Evolutionary conservation across 2,888 invertebrate species (phyloP), one percentile per base, ranked within the genome.

Genomic region (Serrognathus titanus): DNA sequence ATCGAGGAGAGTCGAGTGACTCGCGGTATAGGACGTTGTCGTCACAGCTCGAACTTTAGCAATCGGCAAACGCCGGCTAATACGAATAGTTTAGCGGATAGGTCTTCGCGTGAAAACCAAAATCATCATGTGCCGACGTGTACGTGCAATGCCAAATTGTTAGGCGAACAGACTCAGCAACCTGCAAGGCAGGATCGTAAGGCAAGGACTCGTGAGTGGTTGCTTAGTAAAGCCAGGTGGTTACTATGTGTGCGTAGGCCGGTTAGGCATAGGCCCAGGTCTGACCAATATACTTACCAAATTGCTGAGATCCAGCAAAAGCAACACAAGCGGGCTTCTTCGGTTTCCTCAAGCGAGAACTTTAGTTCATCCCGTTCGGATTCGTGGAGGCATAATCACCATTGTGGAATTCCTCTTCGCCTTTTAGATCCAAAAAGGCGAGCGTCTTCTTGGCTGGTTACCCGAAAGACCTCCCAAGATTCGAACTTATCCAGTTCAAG

Each of bases 1-100:
- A 94, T 97, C 68, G 97, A 97, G 76, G 97, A 95, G 78, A 92
- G 93, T 38, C 82, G 94, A 48, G 94, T 95, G 9, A 92, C 92
- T 3, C 82, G 92, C 58, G 92, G 92, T 54, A 92, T 93, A 69
- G 93, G 92, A 10, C 83, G 92, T 61, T 92, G 93, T 73, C 80
- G 92, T 11, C 92, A 92, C 78, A 90, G 90, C 66, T 90, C 90
- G 61, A 92, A 92, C 78, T 92, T 92, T 77, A 91, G 91, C 75
- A 92, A 92, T 78, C 81, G 92, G 2, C 91, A 92, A 78, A 92
- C 92, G 12, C 92, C 92, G 9, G 91, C 90, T 49, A 91, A 92
- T 77, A 92, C 92, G 9, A 92, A 91, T 76, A 91, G 91, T 71
- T 81, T 91, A 57, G 86, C 88, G 4, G 92, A 92, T 73, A 83